Percentiles rank a stretch among this genome's conserved stretches.
phyloP scores from a whole-genome alignment of 2,888 invertebrate species.

The Hydraecia micacea region DNA sequence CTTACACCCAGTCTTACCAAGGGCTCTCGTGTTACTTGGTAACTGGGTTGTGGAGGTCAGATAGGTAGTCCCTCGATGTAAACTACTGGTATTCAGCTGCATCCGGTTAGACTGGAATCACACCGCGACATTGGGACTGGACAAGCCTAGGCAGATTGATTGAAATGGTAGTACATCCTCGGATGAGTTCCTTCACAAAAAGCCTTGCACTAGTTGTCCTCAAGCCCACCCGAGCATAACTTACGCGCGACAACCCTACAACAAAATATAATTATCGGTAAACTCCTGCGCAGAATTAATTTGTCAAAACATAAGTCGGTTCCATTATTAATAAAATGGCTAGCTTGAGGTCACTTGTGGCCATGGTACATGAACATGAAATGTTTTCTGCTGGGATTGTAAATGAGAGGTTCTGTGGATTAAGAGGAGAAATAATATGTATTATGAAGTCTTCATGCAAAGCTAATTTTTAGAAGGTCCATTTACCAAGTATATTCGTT shows the following conservation, averaged over 20 bases:
- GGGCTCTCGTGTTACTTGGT: neutral
- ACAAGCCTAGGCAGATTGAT: neutral
- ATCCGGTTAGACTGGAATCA: too few species aligned
- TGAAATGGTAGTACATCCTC: too few species aligned
- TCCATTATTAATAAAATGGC: slow-evolving; percentile 66
- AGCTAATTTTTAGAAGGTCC: neutral
- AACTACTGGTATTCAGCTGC: neutral
- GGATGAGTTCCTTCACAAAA: too few species aligned
- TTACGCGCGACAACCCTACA: slow-evolving; percentile 76
- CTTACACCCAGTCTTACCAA: neutral
- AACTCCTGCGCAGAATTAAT: slow-evolving; percentile 84
- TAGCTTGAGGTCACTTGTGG: slow-evolving; percentile 47
- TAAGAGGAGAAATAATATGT: neutral
- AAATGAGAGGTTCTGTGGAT: neutral
- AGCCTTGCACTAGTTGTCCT: too few species aligned
- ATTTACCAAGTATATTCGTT: neutral
- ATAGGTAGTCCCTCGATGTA: neutral
- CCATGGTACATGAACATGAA: slow-evolving; percentile 17
- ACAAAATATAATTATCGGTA: slow-evolving; percentile 83
- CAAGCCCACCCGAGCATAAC: slow-evolving; percentile 22
- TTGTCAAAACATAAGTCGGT: slow-evolving; percentile 87
- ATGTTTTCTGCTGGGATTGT: neutral
- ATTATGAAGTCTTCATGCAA: too few species aligned
- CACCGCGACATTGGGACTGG: too few species aligned
- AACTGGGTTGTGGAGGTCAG: neutral